Evolutionary conservation across 2,797 vertebrate genomes (phyloP), one percentile per base, ranked within the genome.

Genomic region (Epinephelus coioides): DNA sequence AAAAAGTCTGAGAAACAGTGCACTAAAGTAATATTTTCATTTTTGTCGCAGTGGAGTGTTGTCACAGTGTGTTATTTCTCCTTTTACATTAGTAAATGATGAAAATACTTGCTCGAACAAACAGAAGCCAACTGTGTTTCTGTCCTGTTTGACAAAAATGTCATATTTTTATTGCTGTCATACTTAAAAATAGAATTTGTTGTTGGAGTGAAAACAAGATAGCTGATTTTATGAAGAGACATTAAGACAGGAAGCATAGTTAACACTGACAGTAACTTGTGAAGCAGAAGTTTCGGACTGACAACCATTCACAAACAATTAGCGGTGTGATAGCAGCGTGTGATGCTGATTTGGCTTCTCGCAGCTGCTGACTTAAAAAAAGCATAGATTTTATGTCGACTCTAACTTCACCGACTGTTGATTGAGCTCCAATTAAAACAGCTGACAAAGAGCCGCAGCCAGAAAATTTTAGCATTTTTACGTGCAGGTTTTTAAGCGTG

Each of bases 231-330:
- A 55, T 54, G 40, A 59, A 38, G 18, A 72, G 40, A 65, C 53
- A 15, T 69, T 66, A 34, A 60, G 73, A 69, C 67, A 61, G 34
- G 40, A 51, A 46, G 49, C 17, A 12, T n/a, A 57, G 78, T 77
- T 57, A n/a, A 54, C 5, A 59, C 14, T 78, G 88, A 82, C 78
- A 47, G 63, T 60, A 55, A 44, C 18, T 76, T 60, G 49, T 62
- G 78, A 77, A 54, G 79, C 23, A 13, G 38, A 25, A 2, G 17
- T 78, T 65, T 38, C 40, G 14, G 44, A 68, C 73, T 65, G 80
- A 85, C 79, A 84, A 27, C 66, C 63, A 62, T 67, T 88, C 78
- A 76, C 50, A 70, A 72, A 64, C 80, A 76, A 69, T 79, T 75
- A 84, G 25, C 73, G n/a, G 49, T 25, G 56, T 68, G 66, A 87